Base-by-base conservation (phyloP, 2,113 vertebrate genomes). In the Apteryx mantelli region DNA sequence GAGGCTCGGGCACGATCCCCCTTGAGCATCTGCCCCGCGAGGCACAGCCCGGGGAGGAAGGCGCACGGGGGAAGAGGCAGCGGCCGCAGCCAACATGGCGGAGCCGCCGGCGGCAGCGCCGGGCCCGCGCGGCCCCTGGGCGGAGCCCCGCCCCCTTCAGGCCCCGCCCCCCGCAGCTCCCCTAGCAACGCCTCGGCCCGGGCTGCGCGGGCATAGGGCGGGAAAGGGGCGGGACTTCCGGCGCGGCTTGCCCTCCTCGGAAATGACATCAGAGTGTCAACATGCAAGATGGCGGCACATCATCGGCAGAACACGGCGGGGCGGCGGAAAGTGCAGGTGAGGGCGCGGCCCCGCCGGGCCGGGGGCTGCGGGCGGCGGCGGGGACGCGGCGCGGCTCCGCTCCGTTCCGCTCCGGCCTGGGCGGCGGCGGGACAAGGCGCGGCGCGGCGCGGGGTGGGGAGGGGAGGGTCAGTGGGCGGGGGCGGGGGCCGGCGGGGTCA, bases 261-360 rank as follows among this genome's bases (percentile, higher is more conserved):
- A 99, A 98, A 97, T 99, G 98, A 99, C 98, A 98, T 98, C 82
- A 88, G 55, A 97, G 98, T 99, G 99, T 99, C 99, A 99, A 99
- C 99, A 99, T 99, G 99, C 98, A 99, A 99, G 99, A 99, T 99
- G 99, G 99, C 99, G 98, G 98, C 99, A 60, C 99, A 99, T 99
- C 99, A 99, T 98, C 99, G 99, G 98, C 99, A 99, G 98, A 99
- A 99, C 98, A 99, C 99, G 97, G 99, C 99, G 94, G 99, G 99
- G 98, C 99, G 99, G 97, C 99, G 99, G 97, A 99, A 99, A 99
- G 99, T 99, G 58, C 99, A 97, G 97, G 96, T 97, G 60, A 75
- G 78, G 73, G 80, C 8, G 46, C 4, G 52, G 71, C 32, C 4
- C 50, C 71, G n/a, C 34, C 25, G 25, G 1, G 7, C 0, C 26